A percentile compares a stretch with the other conserved stretches of the same genome.
phyloP scores from a whole-genome alignment of 2,113 vertebrate species.

The Charadrius vociferus region DNA sequence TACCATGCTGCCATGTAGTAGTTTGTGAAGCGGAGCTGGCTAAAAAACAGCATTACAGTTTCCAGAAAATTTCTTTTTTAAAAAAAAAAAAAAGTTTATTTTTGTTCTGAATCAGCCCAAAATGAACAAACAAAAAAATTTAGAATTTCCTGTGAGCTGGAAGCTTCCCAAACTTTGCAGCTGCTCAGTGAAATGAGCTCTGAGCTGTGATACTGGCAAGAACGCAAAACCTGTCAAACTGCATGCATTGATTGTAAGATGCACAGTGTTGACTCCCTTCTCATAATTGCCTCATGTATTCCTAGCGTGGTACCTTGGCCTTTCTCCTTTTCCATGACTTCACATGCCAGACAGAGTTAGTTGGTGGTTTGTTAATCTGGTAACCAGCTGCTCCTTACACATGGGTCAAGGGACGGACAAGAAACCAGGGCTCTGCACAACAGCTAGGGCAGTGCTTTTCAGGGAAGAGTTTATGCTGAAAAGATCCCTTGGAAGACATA shows the following conservation, averaged over 20 bases:
- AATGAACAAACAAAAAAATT: conserved; percentile 5
- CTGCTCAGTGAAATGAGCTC: conserved; percentile 41
- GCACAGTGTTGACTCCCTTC: background rate
- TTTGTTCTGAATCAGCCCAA: conserved; percentile 30
- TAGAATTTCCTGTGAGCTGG: conserved; percentile 36
- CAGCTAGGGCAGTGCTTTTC: background rate
- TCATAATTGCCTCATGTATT: background rate
- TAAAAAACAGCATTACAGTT: background rate
- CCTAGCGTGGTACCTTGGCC: background rate
- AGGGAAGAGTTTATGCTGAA: background rate
- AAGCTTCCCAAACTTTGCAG: conserved; percentile 51
- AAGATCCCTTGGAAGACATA: background rate
- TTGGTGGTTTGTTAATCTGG: background rate
- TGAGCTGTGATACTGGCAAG: conserved; percentile 25
- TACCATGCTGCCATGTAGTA: background rate
- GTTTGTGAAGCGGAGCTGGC: background rate
- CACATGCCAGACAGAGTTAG: background rate
- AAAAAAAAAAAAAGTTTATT: background rate
- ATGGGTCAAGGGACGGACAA: background rate
- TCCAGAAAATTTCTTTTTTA: background rate
- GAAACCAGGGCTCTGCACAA: background rate
- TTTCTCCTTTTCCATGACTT: background rate
- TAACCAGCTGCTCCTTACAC: background rate
- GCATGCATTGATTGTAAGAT: background rate
- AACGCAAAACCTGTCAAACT: conserved; percentile 43